Percentiles rank a stretch among this genome's conserved stretches.
Evolutionary conservation across 2,888 invertebrate species (phyloP).

Genomic region (Chrysolina haemoptera): DNA sequence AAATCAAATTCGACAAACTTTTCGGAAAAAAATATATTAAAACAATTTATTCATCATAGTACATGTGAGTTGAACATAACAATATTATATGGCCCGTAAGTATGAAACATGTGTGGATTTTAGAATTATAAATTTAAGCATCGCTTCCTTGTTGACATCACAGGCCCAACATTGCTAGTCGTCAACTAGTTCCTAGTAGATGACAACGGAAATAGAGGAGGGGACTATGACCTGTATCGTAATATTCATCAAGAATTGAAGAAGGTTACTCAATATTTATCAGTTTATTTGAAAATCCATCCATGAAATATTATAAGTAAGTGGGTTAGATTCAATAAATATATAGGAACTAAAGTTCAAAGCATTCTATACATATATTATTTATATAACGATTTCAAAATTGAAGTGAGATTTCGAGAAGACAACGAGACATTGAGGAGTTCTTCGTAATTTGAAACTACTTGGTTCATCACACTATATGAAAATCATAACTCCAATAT

Average conservation of each 20-base stretch:
- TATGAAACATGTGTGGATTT: slow-evolving; percentile 61
- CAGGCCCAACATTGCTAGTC: slow-evolving; percentile 60
- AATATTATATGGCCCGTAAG: slow-evolving; percentile 66
- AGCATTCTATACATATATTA: slow-evolving; percentile 56
- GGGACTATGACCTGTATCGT: slow-evolving; percentile 37
- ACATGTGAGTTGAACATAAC: slow-evolving; percentile 66
- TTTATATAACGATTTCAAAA: slow-evolving; percentile 56
- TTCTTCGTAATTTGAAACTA: slow-evolving; percentile 45
- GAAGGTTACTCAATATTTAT: slow-evolving; percentile 38
- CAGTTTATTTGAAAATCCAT: slow-evolving; percentile 38
- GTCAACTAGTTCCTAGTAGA: slow-evolving; percentile 42
- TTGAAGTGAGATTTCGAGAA: slow-evolving; percentile 47
- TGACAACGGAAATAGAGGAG: slow-evolving; percentile 42
- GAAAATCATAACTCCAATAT: slow-evolving; percentile 35
- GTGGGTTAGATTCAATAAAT: slow-evolving; percentile 37
- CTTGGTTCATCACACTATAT: slow-evolving; percentile 10
- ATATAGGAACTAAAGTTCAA: slow-evolving; percentile 38
- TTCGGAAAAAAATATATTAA: slow-evolving; percentile 46
- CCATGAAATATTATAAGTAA: slow-evolving; percentile 39
- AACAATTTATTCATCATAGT: slow-evolving; percentile 48
- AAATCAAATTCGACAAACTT: slow-evolving; percentile 37
- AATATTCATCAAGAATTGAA: slow-evolving; percentile 44
- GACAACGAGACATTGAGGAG: slow-evolving; percentile 52
- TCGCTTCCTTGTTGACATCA: slow-evolving; percentile 65
- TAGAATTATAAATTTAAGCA: slow-evolving; percentile 56